Evolutionary conservation across 2,113 vertebrate species (phyloP), one percentile per base, ranked within the genome.

Genomic region (Melierax canorus): DNA sequence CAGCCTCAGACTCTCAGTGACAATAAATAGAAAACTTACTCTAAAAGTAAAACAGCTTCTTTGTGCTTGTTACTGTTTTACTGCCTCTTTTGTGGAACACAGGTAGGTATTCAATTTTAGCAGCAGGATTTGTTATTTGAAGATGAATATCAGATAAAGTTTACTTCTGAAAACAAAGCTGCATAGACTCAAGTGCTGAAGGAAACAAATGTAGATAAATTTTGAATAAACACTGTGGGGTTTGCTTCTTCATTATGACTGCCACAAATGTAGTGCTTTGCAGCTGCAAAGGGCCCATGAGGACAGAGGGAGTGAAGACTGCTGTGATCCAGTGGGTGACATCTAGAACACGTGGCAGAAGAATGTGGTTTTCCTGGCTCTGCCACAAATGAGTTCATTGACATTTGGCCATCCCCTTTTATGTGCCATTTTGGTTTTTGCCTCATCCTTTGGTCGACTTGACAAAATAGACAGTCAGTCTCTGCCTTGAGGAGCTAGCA

Each of bases 51-150:
- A 82, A 21, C 58, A 38, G 24, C 50, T 93, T 68, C 38, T 94
- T 68, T 79, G 41, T 71, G 23, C 62, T 85, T 45, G 73, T 69
- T 90, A 67, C 74, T 45, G 24, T 55, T 72, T 72, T 72, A 48
- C 64, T 88, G 58, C 24, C 84, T 88, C 53, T 88, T 94, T 29
- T 45, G 15, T 41, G 45, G 53, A 90, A 30, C 50, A 30, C 19
- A 2, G 29, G 51, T 78, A 88, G 38, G 39, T 76, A n/a, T 79
- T 91, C 53, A 6, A n/a, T 79, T 91, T 86, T 88, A 92, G 87
- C 87, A 88, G 78, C 50, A 53, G 81, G 48, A 64, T 95, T 96
- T 95, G 93, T 88, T 91, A 67, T 81, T 87, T 92, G 63, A 82
- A 90, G 90, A 88, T 94, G 50, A 69, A 11, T 93, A 62, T 88